Base-by-base conservation (phyloP, 2,888 invertebrate genomes). In the Aphelenchoides bicaudatus region DNA sequence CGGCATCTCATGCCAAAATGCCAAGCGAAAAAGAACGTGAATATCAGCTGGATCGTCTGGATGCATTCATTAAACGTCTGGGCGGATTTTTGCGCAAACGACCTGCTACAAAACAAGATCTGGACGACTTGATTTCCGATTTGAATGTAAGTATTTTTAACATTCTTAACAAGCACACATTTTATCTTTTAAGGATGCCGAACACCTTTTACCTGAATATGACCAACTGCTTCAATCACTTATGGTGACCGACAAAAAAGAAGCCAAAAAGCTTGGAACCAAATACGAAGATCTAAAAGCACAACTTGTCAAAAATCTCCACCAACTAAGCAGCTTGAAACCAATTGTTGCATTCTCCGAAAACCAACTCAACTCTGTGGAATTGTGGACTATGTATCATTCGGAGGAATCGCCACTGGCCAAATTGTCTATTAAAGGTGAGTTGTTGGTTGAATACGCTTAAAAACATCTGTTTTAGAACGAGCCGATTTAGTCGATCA, bases 401-500 rank as follows among this genome's bases (percentile, higher is more conserved):
- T 48, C 47, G 5, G 29, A 56, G 8, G 59, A 48, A 39, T 59
- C 59, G 2, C 51, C 53, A 21, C 38, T 59, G 59, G 59, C 56
- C 29, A 25, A 51, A 49, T 39, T 51, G 1, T 23, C 37, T 21
- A 38, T 51, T 10, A 27, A 16, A 8, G n/a, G n/a, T n/a, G n/a
- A n/a, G n/a, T n/a, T n/a, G n/a, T n/a, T n/a, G n/a, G n/a, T n/a
- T n/a, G n/a, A n/a, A n/a, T n/a, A n/a, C n/a, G n/a, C n/a, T n/a
- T n/a, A n/a, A n/a, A n/a, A n/a, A n/a, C n/a, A n/a, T n/a, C n/a
- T n/a, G n/a, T n/a, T n/a, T n/a, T n/a, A n/a, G 59, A 59, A 37
- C 59, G 59, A 16, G 46, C 59, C 19, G 39, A 61, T n/a, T 30
- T 60, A 27, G 58, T 59, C 13, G 60, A 59, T 13, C 60, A 57